Base-by-base conservation (phyloP, 1,140 invertebrate species). In the Drosophila rufa region DNA sequence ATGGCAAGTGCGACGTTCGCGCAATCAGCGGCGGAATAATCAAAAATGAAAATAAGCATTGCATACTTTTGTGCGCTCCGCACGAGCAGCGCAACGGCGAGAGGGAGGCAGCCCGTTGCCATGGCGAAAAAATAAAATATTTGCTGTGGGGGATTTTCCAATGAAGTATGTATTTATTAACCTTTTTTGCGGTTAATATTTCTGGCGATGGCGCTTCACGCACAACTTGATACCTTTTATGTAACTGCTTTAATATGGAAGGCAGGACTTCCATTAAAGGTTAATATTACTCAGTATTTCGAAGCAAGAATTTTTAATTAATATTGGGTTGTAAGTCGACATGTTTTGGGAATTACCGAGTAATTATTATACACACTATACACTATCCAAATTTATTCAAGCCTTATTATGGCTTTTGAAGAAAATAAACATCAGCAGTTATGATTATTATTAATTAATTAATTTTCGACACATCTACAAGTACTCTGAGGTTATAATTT, bases 11-110 rank as follows among this genome's bases (percentile, higher is more conserved):
- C 69, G 69, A 75, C 47, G 58, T 74, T 74, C 48, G 56, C 71
- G 70, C 71, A 53, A 76, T 75, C 58, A 64, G 58, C 58, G 58
- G 36, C 27, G 40, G 71, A 61, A 76, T 76, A 75, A 76, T 76
- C 73, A 76, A 76, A 76, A 76, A 65, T 76, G 74, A 80, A 80
- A 80, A 84, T 67, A 84, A 80, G 60, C 71, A 76, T 80, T 67
- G 71, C 76, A 80, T 84, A 84, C 70, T 76, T 84, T 53, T 61
- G 36, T 47, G 69, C 36, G 53, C 48, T 38, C 14, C 48, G 30
- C 47, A 53, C 55, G 42, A 58, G 27, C 40, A 27, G 12, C 25
- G 27, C 47, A 11, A 36, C 33, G 46, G 22, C 48, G 11, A 40
- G 42, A 53, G 40, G 3, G 71, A 40, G 17, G 27, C 51, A 51